Conservation (phyloP, 2,113 vertebrate genomes). For the Phoenicopterus ruber region DNA sequence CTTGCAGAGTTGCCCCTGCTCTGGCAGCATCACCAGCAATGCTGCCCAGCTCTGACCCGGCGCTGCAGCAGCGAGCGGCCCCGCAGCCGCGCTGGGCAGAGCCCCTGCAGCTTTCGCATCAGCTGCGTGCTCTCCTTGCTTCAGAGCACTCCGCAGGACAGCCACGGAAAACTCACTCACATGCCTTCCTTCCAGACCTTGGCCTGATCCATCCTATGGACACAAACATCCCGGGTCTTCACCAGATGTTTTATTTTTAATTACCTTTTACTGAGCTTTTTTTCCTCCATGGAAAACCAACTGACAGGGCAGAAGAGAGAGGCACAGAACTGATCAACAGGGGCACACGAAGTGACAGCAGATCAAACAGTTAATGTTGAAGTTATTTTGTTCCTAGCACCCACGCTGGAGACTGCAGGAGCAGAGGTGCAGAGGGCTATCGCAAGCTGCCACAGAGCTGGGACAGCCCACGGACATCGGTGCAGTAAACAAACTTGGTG, state of each 20-base stretch:
- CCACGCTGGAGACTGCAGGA: not conserved
- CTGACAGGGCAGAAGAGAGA: not conserved
- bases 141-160: fast-evolving
- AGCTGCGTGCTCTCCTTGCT: not conserved
- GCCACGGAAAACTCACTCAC: not conserved
- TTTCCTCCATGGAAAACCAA: not conserved
- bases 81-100: not conserved
- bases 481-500: not conserved
- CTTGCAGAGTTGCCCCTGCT: not conserved
- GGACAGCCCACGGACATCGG: not conserved
- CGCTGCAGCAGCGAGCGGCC: fast-evolving
- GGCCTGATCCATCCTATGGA: not conserved
- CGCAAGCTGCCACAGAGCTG: not conserved
- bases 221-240: not conserved
- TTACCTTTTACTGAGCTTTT: not conserved
- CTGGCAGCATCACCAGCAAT: not conserved
- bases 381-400: not conserved
- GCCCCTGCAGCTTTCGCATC: not conserved
- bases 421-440: not conserved
- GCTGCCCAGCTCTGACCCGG: not conserved
- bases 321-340: not conserved
- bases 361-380: not conserved
- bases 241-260: not conserved
- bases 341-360: not conserved
- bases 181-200: not conserved